These are phyloP conservation scores for Ooceraea biroi DNA, from an alignment of 1,140 invertebrate species.

Conservation along the genomic window DNA sequence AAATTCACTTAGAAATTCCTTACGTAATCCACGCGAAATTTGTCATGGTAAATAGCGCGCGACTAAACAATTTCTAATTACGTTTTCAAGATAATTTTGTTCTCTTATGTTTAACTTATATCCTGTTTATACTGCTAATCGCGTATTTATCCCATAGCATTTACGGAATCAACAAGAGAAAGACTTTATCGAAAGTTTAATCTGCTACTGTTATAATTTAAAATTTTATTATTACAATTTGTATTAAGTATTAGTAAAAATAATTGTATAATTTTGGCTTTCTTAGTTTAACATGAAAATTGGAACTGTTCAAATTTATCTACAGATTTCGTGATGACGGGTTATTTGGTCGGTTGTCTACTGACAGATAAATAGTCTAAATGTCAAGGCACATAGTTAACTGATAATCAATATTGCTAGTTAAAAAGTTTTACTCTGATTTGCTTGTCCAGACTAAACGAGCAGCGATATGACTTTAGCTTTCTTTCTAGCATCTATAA, in stretches of 20 bases:
- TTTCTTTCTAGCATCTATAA: too few relatives aligned
- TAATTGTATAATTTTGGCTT: slow-evolving; percentile 2
- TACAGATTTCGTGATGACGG: slow-evolving; percentile 67
- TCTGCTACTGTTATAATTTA: too few relatives aligned
- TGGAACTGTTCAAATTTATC: slow-evolving; percentile 63
- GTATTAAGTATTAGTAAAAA: neutral
- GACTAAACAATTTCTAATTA: neutral
- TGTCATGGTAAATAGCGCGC: neutral
- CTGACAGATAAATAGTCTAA: slow-evolving; percentile 59
- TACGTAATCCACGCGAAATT: neutral
- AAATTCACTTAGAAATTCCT: slow-evolving; percentile 18
- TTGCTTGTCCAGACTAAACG: too few relatives aligned
- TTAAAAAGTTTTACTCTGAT: too few relatives aligned
- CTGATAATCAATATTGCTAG: slow-evolving; percentile 76
- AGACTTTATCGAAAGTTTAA: neutral
- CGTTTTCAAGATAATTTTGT: neutral
- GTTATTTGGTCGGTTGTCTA: slow-evolving; percentile 64
- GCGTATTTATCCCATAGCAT: neutral
- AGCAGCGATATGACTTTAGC: too few relatives aligned
- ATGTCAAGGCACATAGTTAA: slow-evolving; percentile 65
- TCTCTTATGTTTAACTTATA: neutral
- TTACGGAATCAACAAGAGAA: neutral
- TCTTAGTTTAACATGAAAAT: slow-evolving; percentile 46
- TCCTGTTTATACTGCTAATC: neutral
- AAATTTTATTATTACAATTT: neutral